Conservation (phyloP, 2,797 vertebrate genomes). For the Rhabdomys pumilio region DNA sequence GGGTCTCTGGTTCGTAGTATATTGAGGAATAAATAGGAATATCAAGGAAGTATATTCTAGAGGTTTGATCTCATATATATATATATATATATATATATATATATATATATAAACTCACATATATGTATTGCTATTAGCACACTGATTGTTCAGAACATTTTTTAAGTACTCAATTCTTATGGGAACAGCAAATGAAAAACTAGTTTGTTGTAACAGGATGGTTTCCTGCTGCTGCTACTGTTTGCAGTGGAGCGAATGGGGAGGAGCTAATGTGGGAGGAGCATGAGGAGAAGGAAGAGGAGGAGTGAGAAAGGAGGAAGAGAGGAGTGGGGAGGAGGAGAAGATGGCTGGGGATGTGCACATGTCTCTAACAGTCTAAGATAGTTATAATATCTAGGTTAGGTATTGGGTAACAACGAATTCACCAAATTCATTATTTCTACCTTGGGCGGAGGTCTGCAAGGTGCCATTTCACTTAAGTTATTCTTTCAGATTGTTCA, state of each 20-base stretch:
- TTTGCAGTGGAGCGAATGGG: too few relatives aligned
- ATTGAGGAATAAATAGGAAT: background rate
- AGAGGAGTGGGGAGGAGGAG: too few relatives aligned
- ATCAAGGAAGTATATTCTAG: background rate
- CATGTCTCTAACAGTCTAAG: too few relatives aligned
- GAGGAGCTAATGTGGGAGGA: too few relatives aligned
- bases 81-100: too few relatives aligned
- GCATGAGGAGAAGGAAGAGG: too few relatives aligned
- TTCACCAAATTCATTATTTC: constrained; percentile 34
- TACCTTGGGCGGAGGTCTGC: background rate
- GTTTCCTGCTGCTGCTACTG: too few relatives aligned
- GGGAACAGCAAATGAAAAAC: constrained; percentile 4
- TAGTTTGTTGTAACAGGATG: background rate
- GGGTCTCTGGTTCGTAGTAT: background rate
- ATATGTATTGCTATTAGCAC: background rate
- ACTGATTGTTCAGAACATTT: background rate
- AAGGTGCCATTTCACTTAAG: background rate
- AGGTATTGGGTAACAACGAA: background rate
- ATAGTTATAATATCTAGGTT: too few relatives aligned
- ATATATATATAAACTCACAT: too few relatives aligned
- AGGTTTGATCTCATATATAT: background rate
- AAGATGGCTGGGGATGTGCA: too few relatives aligned
- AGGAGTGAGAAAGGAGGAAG: too few relatives aligned
- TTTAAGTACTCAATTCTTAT: background rate
- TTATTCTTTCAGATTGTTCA: constrained; percentile 9